Conservation (phyloP, 2,113 vertebrate species). For the Macaca fascicularis region DNA sequence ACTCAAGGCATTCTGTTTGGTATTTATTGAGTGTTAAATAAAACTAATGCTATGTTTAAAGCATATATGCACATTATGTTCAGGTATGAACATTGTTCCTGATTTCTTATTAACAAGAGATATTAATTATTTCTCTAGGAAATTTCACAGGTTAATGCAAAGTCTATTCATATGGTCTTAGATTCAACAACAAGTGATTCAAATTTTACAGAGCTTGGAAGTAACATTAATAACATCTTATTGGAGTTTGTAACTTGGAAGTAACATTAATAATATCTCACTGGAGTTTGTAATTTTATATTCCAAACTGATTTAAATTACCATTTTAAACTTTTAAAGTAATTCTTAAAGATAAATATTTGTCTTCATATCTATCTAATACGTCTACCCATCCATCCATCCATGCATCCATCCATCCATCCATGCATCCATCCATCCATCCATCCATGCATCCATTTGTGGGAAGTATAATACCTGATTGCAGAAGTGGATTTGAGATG, state of each 20-base stretch:
- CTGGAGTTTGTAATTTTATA: neutral
- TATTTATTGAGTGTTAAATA: neutral
- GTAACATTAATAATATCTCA: neutral
- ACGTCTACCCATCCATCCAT: neutral
- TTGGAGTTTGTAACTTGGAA: neutral
- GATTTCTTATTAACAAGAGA: neutral
- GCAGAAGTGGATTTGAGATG: neutral
- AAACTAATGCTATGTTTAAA: neutral
- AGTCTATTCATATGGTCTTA: neutral
- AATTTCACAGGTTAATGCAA: neutral
- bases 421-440: neutral
- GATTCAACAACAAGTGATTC: neutral
- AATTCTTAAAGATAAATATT: neutral
- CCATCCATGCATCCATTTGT: neutral
- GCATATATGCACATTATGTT: neutral
- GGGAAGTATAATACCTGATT: neutral
- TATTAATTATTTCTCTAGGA: slow-evolving; percentile 7
- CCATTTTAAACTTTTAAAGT: neutral
- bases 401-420: neutral
- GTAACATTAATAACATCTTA: neutral
- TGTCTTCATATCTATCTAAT: neutral
- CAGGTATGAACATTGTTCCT: neutral
- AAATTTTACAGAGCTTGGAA: slow-evolving; percentile 25
- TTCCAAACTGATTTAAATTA: neutral
- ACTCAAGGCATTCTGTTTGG: neutral